Base-by-base conservation (phyloP, 2,888 invertebrate species). In the Chalcosyrphus nemorum region DNA sequence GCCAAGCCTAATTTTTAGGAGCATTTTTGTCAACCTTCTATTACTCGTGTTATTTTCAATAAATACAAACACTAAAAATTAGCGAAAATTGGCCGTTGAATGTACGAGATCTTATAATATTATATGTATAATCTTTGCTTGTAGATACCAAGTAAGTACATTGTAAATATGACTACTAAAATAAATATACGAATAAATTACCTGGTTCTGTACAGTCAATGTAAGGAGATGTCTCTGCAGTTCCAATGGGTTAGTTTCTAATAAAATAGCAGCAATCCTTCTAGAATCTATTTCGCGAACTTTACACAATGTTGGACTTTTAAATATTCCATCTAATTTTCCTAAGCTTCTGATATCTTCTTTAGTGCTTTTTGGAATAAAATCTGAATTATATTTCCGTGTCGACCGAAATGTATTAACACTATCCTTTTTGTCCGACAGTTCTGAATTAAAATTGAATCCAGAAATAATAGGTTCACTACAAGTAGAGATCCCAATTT, bases 141-240 rank as follows among this genome's bases (percentile, higher is more conserved):
- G n/a, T n/a, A n/a, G n/a, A n/a, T n/a, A n/a, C n/a, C n/a, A n/a
- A n/a, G n/a, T n/a, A n/a, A n/a, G n/a, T 29, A 4, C 29, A 29
- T 29, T 29, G 2, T n/a, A n/a, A 32, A 32, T 11, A 7, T 7
- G 5, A 9, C 7, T n/a, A 35, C n/a, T 32, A 35, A 2, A 35
- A n/a, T 35, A 35, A 3, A 29, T 7, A 32, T 2, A 11, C 9
- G 17, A 43, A 15, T 17, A 9, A 85, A 92, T 89, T 89, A 96
- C 96, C 95, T 97, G 96, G 93, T 96, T 96, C 91, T 96, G 95
- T 90, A 96, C 95, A 90, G 96, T 95, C 88, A 95, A 94, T 32
- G 94, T 95, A 87, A 97, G 94, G 86, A 97, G 93, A 92, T 97
- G 97, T 88, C 96, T 94, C 92, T 96, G 96, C 89, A 97, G 93